Conservation (phyloP, 2,888 invertebrate genomes). For the Aplocera efformata region DNA sequence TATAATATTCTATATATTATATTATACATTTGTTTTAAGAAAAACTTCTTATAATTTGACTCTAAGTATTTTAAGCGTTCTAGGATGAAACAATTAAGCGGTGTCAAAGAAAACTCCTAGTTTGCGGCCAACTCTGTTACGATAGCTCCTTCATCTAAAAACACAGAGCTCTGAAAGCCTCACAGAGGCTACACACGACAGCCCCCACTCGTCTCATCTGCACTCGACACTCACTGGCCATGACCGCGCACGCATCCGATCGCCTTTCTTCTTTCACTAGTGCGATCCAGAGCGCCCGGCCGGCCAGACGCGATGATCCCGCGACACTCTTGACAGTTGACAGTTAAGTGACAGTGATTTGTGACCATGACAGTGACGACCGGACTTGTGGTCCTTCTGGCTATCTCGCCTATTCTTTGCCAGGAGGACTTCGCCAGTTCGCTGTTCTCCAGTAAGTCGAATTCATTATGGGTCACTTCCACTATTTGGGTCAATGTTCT, state of each 20-base stretch:
- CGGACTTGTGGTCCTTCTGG: constrained; percentile 14
- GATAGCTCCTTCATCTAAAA: too few species aligned
- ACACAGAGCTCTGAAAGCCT: too few species aligned
- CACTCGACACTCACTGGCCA: constrained; percentile 1
- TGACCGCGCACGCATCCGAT: constrained; percentile 13
- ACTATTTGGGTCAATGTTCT: constrained; percentile 12
- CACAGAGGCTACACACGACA: not conserved
- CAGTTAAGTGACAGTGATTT: constrained; percentile 20
- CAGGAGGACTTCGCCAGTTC: constrained; percentile 21
- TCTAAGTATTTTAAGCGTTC: too few species aligned
- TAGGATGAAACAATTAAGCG: too few species aligned
- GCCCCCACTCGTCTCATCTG: constrained; percentile 7
- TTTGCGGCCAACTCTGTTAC: too few species aligned
- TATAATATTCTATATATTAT: too few species aligned
- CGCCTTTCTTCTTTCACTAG: constrained; percentile 22
- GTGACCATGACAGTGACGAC: constrained; percentile 19
- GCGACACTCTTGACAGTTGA: constrained; percentile 14
- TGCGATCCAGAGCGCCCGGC: constrained; percentile 11
- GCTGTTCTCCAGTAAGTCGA: constrained; percentile 20
- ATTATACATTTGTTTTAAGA: too few species aligned
- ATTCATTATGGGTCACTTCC: too few species aligned
- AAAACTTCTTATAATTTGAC: too few species aligned
- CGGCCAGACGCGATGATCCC: constrained; percentile 18
- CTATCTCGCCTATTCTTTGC: constrained; percentile 8
- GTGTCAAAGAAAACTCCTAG: too few species aligned